Evolutionary conservation across 2,113 vertebrate genomes (phyloP), one percentile per base, ranked within the genome.

Genomic region (Mionectes macconnelli): DNA sequence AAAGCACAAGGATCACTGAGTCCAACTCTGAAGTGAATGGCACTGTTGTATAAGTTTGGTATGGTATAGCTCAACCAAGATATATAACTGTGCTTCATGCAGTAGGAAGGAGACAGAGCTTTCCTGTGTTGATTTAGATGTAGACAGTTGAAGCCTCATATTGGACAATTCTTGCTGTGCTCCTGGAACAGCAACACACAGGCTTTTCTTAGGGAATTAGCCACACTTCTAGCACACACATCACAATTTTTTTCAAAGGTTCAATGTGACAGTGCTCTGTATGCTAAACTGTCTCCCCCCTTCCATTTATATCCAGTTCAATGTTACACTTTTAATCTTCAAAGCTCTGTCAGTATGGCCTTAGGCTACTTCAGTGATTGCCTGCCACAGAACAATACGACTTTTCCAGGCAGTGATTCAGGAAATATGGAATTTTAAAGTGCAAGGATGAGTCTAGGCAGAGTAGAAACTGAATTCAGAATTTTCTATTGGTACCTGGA

Each of bases 261-360:
- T 91, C 27, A 39, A 21, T 47, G 42, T 79, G 55, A 76, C 50
- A 66, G 37, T 69, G 33, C 27, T 90, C 53, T 5, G 0, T 73
- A 87, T 62, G 75, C 59, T 90, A 80, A 91, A 88, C 30, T 37
- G 50, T 60, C 39, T 91, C 59, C 24, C 30, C 12, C 88, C 47
- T 93, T 91, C 37, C 75, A 63, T 95, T 94, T 94, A 44, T 27
- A 91, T 85, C 74, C 77, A 91, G 56, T 86, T 91, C 67, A 83
- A 37, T 63, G 67, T 73, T 74, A 55, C 47, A 91, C 67, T 85
- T 96, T 39, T 52, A 95, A 94, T 93, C 94, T 95, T 94, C 95
- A 96, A 96, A 94, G 91, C 78, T 87, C 70, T 79, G 84, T 59
- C 80, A 87, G 53, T 55, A 63, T 59, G 39, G 53, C 84, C 86